Evolutionary conservation across 2,113 vertebrate species (phyloP), one percentile per base, ranked within the genome.

Genomic region (Vimba vimba): DNA sequence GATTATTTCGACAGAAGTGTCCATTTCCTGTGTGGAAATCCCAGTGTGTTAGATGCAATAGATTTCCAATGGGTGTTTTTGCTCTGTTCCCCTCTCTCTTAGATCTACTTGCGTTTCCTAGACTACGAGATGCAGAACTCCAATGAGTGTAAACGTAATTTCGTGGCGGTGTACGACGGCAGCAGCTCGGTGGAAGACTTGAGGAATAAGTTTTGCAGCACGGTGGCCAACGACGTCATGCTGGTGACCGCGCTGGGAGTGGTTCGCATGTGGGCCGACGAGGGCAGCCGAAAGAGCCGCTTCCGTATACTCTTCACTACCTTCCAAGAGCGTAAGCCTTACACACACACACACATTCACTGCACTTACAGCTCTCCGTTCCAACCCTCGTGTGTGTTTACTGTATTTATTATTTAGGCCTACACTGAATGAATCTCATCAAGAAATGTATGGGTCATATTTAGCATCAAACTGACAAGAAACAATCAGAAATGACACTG

Each of bases 91-190:
- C 62, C 7, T 90, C n/a, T 62, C 2, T 13, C 13, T 69, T 90
- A 99, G 98, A 99, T 99, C 92, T 99, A 99, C 93, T 94, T 99
- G 82, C 92, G 98, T 27, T 99, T 99, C 92, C 94, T 99, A 91
- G 98, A 99, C 94, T 99, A 99, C 2, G 97, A 99, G 93, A 98
- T 99, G 98, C 97, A 98, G 92, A 99, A 99, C 89, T 99, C 98
- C 73, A 99, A 99, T 0, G 98, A 99, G 88, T 99, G 98, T 92
- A 99, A 99, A 91, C 94, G 97, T 87, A 99, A 99, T 91, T 99
- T 99, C 79, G 97, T 99, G 90, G 98, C 98, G 0, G 97, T 99
- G 81, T 99, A 99, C n/a, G 98, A 99, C 0, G 98, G 98, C 43
- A 97, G 98, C 93, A 98, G 97, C 77, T 97, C 98, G 0, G 98